Base-by-base conservation (phyloP, 2,888 invertebrate genomes). In the Spicauda simplicius region DNA sequence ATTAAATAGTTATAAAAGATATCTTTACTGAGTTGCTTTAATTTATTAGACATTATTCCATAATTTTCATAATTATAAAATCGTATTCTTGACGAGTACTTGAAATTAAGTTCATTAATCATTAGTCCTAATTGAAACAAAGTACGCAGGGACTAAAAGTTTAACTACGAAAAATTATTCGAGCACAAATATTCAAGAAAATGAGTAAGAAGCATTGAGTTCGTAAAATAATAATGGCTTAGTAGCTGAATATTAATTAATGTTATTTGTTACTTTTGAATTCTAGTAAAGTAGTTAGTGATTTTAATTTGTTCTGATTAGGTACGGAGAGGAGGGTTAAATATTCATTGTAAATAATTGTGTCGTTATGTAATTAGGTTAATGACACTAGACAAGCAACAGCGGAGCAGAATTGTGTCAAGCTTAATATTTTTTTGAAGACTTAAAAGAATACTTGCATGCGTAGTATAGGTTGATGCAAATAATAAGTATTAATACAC, bases 31-130 rank as follows among this genome's bases (percentile, higher is more conserved):
- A 33, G 10, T 33, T 10, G 7, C 10, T 33, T 33, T 1, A 33
- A 33, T 33, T 33, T 25, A 3, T 6, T 10, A 3, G 4, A 8
- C 1, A 33, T 33, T 33, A 33, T 10, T 33, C 33, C 33, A 33
- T 33, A 33, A 3, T 6, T 33, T 33, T 33, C 8, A 33, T 33
- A 33, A 33, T 33, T 33, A 3, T 33, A 33, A 33, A 33, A 33
- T 33, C 33, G 8, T 58, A 45, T 45, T 58, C 37, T 33, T 20
- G 58, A 58, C 25, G 25, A 58, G 45, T 10, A 58, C 19, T 64
- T 57, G 56, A 64, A 55, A 64, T 64, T 4, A 64, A 64, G 57
- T 58, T 58, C 64, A 64, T 65, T 65, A 65, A 65, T 65, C 54
- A 54, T 45, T 45, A 57, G 58, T 48, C 30, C 30, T 65, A 65